Conservation (phyloP, 2,888 invertebrate genomes). For the Pyrochroa serraticornis region DNA sequence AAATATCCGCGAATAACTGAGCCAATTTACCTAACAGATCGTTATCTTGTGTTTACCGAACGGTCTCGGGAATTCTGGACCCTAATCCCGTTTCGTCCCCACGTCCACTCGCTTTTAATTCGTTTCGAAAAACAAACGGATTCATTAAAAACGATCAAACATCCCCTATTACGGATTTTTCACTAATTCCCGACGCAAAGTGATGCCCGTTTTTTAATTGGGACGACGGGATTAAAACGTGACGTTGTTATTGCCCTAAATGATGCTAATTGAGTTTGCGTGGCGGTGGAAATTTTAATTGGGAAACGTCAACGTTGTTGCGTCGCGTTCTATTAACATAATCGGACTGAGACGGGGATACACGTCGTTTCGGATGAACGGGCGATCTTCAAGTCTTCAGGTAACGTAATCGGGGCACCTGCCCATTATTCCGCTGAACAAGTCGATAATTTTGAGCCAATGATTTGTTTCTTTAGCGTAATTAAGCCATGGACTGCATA, state of each 20-base stretch:
- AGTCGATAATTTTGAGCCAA: too few species aligned
- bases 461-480: too few species aligned
- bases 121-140: constrained; percentile 44
- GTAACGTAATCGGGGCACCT: too few species aligned
- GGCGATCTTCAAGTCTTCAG: too few species aligned
- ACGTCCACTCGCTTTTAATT: constrained; percentile 1
- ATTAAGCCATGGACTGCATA: too few species aligned
- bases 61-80: constrained; percentile 33
- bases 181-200: constrained; percentile 6
- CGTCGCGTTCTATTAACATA: too few species aligned
- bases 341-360: too few species aligned
- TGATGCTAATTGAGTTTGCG: constrained; percentile 12
- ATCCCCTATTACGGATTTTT: constrained; percentile 26
- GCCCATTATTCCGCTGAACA: too few species aligned
- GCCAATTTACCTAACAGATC: constrained; percentile 57
- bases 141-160: constrained; percentile 47
- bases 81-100: background rate
- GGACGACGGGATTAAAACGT: constrained; percentile 8
- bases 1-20: constrained; percentile 55
- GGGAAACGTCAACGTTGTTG: background rate
- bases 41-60: constrained; percentile 53
- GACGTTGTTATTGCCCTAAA: constrained; percentile 6
- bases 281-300: constrained; percentile 10
- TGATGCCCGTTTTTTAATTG: constrained; percentile 5
- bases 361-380: too few species aligned